Conservation (phyloP, 2,797 vertebrate species). For the Hapalemur alaotrensis region DNA sequence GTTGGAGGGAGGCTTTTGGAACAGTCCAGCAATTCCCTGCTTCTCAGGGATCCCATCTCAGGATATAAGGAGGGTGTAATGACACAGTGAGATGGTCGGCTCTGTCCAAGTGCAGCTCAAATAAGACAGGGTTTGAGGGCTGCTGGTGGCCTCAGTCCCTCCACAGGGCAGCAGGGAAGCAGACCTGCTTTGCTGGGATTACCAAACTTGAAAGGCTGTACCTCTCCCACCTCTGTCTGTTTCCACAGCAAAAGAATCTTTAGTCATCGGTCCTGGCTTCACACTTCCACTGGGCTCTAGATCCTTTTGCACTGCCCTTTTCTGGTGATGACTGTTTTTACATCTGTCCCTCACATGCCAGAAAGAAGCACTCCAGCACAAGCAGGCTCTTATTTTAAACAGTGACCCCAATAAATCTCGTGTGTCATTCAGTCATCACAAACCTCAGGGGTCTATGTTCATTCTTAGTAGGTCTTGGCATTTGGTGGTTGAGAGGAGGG, state of each 20-base stretch:
- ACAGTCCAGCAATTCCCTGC: neutral
- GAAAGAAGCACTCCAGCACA: neutral
- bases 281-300: neutral
- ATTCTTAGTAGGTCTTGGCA: neutral
- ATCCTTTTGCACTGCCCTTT: neutral
- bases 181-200: neutral
- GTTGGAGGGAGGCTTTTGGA: neutral
- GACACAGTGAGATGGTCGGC: neutral
- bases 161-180: neutral
- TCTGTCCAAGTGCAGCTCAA: neutral
- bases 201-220: neutral
- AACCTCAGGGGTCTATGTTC: neutral
- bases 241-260: neutral
- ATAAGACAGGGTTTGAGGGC: neutral
- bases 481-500: too few species aligned
- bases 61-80: neutral
- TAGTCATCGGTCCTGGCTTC: neutral
- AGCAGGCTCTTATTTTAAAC: neutral
- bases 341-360: neutral
- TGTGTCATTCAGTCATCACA: neutral
- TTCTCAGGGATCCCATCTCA: neutral
- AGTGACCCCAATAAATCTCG: neutral
- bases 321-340: neutral
- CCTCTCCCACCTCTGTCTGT: neutral
- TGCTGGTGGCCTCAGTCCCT: neutral